phyloP scores from a whole-genome alignment of 2,888 invertebrate species.

The Parascotia fuliginaria region DNA sequence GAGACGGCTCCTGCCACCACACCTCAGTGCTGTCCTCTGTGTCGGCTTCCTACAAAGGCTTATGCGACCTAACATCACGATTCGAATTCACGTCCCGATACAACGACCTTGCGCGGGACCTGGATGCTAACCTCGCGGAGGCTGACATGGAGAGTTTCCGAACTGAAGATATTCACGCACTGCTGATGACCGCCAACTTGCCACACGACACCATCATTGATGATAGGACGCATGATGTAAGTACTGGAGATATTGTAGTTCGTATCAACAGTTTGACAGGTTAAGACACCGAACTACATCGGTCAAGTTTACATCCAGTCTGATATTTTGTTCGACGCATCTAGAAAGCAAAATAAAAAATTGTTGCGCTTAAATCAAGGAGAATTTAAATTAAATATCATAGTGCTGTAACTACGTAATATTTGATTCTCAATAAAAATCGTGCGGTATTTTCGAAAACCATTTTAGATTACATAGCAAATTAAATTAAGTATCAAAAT shows the following conservation, averaged over 20 bases:
- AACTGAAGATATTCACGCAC: conserved; percentile 95
- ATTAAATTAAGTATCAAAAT: too few species aligned
- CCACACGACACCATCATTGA: conserved; percentile 87
- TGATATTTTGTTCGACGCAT: too few species aligned
- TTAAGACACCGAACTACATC: too few species aligned
- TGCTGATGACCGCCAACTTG: conserved; percentile 90
- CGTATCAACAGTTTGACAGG: too few species aligned
- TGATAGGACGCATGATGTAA: conserved; percentile 81
- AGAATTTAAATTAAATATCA: too few species aligned
- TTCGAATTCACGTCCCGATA: conserved; percentile 88
- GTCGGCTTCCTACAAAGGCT: conserved; percentile 92
- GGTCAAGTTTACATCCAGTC: too few species aligned
- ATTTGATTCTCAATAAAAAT: too few species aligned
- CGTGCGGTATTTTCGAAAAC: too few species aligned
- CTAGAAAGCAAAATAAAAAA: too few species aligned
- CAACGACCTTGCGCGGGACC: conserved; percentile 94
- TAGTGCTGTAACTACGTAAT: too few species aligned
- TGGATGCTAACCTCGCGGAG: conserved; percentile 97
- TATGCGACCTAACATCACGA: conserved; percentile 84
- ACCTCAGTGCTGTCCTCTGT: conserved; percentile 93
- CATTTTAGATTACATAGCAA: too few species aligned
- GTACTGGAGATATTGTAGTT: conserved; percentile 41
- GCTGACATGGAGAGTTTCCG: conserved; percentile 98
- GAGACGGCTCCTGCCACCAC: conserved; percentile 93
- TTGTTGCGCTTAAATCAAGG: too few species aligned